These are phyloP conservation scores for Auanema freiburgensis DNA, from an alignment of 2,888 invertebrate species.

Conservation along the genomic window DNA sequence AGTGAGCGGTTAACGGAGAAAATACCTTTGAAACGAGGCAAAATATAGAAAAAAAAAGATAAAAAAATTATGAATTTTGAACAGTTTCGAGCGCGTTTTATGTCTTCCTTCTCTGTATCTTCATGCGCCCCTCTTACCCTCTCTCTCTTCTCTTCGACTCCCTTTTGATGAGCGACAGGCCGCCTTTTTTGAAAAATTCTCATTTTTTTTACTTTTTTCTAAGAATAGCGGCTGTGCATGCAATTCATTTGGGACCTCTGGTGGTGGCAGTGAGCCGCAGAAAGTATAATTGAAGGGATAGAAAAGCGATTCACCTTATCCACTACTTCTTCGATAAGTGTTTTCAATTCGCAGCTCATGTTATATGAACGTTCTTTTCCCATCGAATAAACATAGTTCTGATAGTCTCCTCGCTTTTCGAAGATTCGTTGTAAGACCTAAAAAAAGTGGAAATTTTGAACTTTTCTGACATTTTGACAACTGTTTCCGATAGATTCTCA, in stretches of 20 bases:
- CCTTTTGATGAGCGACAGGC: background rate
- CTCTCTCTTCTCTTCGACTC: slow-evolving; percentile 5
- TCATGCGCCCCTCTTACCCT: slow-evolving; percentile 2
- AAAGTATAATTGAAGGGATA: background rate
- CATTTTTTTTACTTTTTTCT: background rate
- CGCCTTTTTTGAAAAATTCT: no score
- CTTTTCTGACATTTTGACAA: slow-evolving; percentile 3
- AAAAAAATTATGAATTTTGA: slow-evolving; percentile 10
- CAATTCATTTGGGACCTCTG: background rate
- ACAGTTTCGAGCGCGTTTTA: background rate
- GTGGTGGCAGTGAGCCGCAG: background rate
- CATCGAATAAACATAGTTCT: slow-evolving; percentile 49
- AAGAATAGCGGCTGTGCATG: slow-evolving; percentile 1
- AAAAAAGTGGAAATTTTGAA: slow-evolving; percentile 11
- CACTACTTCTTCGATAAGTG: slow-evolving; percentile 58
- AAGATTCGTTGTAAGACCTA: slow-evolving; percentile 56
- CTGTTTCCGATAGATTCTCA: background rate
- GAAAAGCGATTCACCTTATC: slow-evolving; percentile 34
- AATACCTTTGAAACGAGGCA: background rate
- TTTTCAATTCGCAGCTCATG: slow-evolving; percentile 51
- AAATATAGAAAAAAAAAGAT: background rate
- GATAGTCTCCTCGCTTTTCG: slow-evolving; percentile 61
- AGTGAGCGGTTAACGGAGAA: background rate
- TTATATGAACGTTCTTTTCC: slow-evolving; percentile 54
- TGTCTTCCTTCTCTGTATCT: no score